Evolutionary conservation across 2,888 invertebrate species (phyloP).

Genomic region (Gryllus longicercus): DNA sequence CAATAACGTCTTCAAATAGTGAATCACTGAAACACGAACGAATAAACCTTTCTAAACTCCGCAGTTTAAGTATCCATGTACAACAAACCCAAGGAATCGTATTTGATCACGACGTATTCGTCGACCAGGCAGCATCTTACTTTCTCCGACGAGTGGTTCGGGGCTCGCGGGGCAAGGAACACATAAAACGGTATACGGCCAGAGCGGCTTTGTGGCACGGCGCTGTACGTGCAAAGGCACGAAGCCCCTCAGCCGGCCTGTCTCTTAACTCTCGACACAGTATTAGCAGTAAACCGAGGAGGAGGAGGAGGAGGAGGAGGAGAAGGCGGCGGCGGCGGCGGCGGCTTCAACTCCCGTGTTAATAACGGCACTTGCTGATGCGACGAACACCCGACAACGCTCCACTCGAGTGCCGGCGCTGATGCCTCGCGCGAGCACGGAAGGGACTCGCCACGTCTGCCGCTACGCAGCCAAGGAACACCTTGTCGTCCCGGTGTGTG

Average conservation of each 20-base stretch:
- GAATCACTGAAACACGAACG: no score
- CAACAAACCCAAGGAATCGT: no score
- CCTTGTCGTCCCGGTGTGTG: no score
- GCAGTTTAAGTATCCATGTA: no score
- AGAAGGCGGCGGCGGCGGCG: no score
- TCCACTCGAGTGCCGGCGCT: neutral
- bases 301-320: neutral
- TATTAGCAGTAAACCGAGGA: slow-evolving; percentile 6
- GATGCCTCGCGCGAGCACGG: no score
- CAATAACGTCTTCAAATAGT: no score
- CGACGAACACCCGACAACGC: neutral
- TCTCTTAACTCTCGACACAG: neutral
- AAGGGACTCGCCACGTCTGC: no score
- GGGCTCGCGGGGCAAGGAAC: neutral
- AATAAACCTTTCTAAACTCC: no score
- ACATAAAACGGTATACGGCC: slow-evolving; percentile 8
- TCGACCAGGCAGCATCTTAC: neutral
- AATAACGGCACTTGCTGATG: neutral
- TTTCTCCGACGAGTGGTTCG: neutral
- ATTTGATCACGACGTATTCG: neutral
- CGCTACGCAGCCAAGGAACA: no score
- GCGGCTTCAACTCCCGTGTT: neutral
- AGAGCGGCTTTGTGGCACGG: neutral
- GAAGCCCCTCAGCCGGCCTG: neutral
- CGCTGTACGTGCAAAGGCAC: neutral